Percentiles rank a stretch among this genome's conserved stretches.
These are phyloP conservation scores for Amblyopsis rosae DNA, from an alignment of 2,113 vertebrate species.

Conservation along the genomic window DNA sequence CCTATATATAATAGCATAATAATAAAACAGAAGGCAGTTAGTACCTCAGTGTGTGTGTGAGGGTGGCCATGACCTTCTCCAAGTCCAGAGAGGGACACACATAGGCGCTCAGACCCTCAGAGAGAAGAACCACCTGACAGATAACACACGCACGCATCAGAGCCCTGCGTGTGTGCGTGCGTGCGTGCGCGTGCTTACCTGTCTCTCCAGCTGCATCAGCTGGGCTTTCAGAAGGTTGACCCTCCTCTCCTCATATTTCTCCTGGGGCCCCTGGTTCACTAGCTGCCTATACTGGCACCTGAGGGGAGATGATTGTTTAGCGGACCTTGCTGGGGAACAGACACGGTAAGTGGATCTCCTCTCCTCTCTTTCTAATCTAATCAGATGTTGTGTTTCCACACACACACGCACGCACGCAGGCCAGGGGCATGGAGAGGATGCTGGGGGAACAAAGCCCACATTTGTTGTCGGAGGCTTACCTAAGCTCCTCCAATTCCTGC, in stretches of 20 bases:
- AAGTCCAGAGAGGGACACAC: constrained; percentile 54
- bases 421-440: constrained; percentile 55
- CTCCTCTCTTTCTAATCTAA: constrained; percentile 61
- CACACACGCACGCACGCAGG: constrained; percentile 43
- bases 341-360: constrained; percentile 59
- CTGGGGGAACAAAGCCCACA: constrained; percentile 52
- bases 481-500: constrained; percentile 72
- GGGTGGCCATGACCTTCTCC: constrained; percentile 51
- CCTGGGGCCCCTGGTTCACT: constrained; percentile 62
- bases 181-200: constrained; percentile 45
- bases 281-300: constrained; percentile 66
- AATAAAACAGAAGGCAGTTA: neutral
- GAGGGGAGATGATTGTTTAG: constrained; percentile 61
- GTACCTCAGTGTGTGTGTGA: constrained; percentile 56
- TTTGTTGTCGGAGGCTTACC: constrained; percentile 61
- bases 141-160: neutral
- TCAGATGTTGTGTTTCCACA: constrained; percentile 72
- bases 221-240: constrained; percentile 65
- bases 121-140: constrained; percentile 59
- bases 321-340: constrained; percentile 52
- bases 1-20: neutral
- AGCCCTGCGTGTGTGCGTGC: constrained; percentile 1
- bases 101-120: constrained; percentile 56
- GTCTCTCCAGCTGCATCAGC: constrained; percentile 59
- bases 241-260: constrained; percentile 70